Evolutionary conservation across 2,113 vertebrate genomes (phyloP), one percentile per base, ranked within the genome.

Genomic region (Dasypus novemcinctus): DNA sequence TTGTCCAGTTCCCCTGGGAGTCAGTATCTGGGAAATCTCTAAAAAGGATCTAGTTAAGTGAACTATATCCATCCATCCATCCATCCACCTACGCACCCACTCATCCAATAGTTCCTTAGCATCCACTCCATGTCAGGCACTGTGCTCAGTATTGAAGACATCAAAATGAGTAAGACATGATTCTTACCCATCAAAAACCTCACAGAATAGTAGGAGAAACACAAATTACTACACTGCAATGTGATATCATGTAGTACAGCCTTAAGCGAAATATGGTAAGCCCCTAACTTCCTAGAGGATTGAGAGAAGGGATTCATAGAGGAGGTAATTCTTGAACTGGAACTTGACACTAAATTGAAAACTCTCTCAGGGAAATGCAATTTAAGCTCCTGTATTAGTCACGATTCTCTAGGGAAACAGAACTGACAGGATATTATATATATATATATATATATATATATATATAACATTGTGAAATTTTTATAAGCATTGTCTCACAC

Each of bases 91-190:
- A 46, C 43, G 5, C 43, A 6, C 43, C 43, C 43, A 46, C 43
- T 9, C 69, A 59, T 74, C 83, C 57, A 82, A 61, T 3, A 68
- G 81, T 29, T 90, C 57, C 92, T 95, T 5, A 90, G 43, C 94
- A 43, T 95, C 36, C 41, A 43, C 31, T 91, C 83, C 92, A 5
- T 80, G 20, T 41, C 91, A 95, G 92, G 72, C 82, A 91, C 15
- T 96, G 46, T 90, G 59, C 54, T 88, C 12, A 74, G 82, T 41
- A 79, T 78, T 49, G 54, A 66, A 95, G 85, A 82, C n/a, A 74
- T 75, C 54, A 63, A 83, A 52, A 79, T 85, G 29, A 95, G 52
- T 86, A 81, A 92, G 81, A 85, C 38, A 78, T n/a, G 46, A 85
- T 81, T 90, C n/a, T 29, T 23, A 87, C 12, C 4, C 71, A 91